Percentiles rank a stretch among this genome's conserved stretches.
phyloP scores from a whole-genome alignment of 2,797 vertebrate species.

The Amniataba percoides region DNA sequence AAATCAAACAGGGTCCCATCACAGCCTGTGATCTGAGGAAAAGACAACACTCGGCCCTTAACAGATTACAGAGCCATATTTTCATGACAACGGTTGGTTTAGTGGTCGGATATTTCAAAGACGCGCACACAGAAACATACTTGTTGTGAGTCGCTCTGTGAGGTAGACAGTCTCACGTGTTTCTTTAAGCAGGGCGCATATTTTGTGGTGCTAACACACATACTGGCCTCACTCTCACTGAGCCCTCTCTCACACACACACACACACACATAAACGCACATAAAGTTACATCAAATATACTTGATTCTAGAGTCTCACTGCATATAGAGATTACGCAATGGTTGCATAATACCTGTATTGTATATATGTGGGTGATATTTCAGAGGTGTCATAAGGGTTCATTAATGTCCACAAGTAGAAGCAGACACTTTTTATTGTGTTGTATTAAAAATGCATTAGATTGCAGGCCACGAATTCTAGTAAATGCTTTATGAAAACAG shows the following conservation, averaged over 20 bases:
- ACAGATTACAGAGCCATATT: constrained; percentile 55
- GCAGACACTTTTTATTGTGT: constrained; percentile 36
- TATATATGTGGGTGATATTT: constrained; percentile 70
- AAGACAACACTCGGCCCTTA: constrained; percentile 48
- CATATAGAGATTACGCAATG: constrained; percentile 56
- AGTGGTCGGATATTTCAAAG: constrained; percentile 47
- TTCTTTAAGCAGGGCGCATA: constrained; percentile 15
- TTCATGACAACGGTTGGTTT: constrained; percentile 63
- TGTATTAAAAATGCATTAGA: constrained; percentile 4
- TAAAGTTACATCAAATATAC: constrained; percentile 32
- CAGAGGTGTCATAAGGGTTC: constrained; percentile 44
- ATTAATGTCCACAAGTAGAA: constrained; percentile 47
- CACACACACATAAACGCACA: constrained; percentile 25
- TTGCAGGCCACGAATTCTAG: neutral
- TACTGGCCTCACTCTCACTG: neutral
- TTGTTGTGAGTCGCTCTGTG: neutral
- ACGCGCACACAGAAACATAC: neutral
- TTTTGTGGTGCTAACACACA: constrained; percentile 21
- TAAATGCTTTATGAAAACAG: neutral
- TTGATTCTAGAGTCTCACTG: constrained; percentile 35
- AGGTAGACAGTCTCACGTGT: constrained; percentile 17
- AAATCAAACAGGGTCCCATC: constrained; percentile 70
- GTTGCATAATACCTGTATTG: constrained; percentile 68
- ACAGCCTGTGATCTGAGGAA: constrained; percentile 45
- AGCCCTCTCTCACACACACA: constrained; percentile 21